Percentiles rank a stretch among this genome's conserved stretches.
phyloP scores from a whole-genome alignment of 2,113 vertebrate species.

The Procapra przewalskii region DNA sequence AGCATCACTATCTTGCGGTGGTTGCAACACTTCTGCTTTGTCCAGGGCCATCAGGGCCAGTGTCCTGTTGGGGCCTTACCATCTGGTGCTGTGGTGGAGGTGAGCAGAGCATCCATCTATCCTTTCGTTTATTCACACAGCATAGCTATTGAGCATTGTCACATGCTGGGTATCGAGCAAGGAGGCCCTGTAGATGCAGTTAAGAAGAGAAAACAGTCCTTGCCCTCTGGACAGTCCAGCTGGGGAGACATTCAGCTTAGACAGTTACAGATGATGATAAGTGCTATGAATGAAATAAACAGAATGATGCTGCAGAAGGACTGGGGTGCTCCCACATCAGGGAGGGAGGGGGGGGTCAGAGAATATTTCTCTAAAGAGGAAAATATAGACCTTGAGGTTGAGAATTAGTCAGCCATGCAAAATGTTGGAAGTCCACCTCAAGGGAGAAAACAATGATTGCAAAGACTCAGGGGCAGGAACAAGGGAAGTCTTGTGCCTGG shows the following conservation, averaged over 20 bases:
- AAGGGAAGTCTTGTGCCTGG: not conserved
- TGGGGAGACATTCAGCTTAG: not conserved
- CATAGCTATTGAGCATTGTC: not conserved
- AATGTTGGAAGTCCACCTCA: not conserved
- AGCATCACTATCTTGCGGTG: not conserved
- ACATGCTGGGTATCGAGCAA: accelerated
- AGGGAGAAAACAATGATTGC: not conserved
- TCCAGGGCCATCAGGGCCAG: not conserved
- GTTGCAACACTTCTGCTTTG: not conserved
- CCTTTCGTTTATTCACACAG: not conserved
- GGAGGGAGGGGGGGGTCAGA: not conserved
- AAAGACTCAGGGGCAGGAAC: not conserved
- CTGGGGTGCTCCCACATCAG: too few species aligned
- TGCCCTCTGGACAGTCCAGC: not conserved
- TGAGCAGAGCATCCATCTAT: not conserved
- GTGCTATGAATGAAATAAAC: too few species aligned
- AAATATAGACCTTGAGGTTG: not conserved
- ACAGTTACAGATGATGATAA: not conserved
- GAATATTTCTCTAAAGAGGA: not conserved
- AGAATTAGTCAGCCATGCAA: not conserved
- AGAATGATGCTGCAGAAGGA: not conserved
- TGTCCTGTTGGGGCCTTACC: not conserved
- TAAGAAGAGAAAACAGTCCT: not conserved
- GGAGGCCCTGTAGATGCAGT: not conserved
- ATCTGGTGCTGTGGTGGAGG: not conserved